Evolutionary conservation across 53 echinoderm and acorn worm genomes (phyloP).

Genomic region (Stichopus horrens): DNA sequence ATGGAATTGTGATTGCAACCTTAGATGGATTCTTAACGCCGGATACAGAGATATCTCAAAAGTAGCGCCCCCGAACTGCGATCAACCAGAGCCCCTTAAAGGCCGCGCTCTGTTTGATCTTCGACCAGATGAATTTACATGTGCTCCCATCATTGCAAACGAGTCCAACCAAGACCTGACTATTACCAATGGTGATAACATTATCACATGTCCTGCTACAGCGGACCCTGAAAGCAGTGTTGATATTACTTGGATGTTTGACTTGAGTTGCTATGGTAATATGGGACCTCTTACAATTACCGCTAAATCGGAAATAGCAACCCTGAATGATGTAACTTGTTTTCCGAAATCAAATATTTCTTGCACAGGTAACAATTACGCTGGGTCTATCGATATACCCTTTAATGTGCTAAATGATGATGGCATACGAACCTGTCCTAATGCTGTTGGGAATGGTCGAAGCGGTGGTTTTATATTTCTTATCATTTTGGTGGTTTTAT

Average conservation of each 20-base stretch:
- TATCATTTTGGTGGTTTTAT: conserved; percentile 7
- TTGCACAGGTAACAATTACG: conserved; percentile 16
- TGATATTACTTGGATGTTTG: conserved; percentile 1
- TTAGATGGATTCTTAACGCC: conserved; percentile 14
- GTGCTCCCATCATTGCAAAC: neutral
- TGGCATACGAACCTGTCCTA: neutral
- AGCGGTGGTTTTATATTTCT: neutral
- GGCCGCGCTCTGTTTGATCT: neutral
- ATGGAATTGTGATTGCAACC: conserved; percentile 40
- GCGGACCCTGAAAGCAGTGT: conserved; percentile 31
- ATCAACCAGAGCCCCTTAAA: neutral
- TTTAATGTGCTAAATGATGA: neutral
- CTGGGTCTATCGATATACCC: neutral
- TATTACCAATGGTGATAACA: neutral
- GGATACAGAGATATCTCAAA: neutral
- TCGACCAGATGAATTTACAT: conserved; percentile 4
- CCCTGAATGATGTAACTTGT: neutral
- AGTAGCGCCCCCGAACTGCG: conserved; percentile 8
- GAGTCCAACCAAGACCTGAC: neutral
- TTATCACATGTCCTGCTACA: conserved; percentile 1
- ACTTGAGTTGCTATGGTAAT: neutral
- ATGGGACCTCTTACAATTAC: neutral
- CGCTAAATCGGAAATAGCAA: neutral
- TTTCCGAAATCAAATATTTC: conserved; percentile 15
- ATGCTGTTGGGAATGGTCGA: neutral